Conservation (phyloP, 1,140 invertebrate species). For the Phymorhynchus buccinoides region DNA sequence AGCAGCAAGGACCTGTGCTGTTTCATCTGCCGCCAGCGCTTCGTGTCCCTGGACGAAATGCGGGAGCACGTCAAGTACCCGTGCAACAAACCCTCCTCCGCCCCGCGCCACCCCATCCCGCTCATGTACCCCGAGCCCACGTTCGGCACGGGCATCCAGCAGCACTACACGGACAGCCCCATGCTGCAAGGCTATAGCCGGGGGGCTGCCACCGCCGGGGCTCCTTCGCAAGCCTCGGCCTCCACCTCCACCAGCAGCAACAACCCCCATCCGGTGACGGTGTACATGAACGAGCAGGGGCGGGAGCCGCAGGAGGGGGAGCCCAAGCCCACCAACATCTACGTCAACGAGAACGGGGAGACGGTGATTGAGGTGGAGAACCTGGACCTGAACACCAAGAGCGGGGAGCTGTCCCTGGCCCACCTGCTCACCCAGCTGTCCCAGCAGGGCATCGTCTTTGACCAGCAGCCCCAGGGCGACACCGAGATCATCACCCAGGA, state of each 20-base stretch:
- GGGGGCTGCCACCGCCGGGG: not conserved
- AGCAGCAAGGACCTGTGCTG: constrained; percentile 46
- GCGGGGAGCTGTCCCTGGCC: constrained; percentile 42
- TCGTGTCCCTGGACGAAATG: constrained; percentile 61
- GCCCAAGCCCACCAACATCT: constrained; percentile 43
- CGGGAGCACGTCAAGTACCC: constrained; percentile 60
- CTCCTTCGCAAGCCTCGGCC: not conserved
- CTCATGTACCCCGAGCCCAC: constrained; percentile 28
- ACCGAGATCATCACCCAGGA: constrained; percentile 12
- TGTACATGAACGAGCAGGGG: constrained; percentile 12
- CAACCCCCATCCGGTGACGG: constrained; percentile 19
- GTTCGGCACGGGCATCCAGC: constrained; percentile 33
- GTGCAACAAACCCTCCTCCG: constrained; percentile 48
- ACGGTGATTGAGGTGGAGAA: constrained; percentile 49
- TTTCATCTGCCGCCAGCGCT: constrained; percentile 58
- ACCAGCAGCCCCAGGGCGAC: constrained; percentile 30
- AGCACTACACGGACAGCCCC: constrained; percentile 30
- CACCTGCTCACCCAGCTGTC: constrained; percentile 46
- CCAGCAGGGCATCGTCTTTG: constrained; percentile 51
- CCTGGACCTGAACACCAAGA: constrained; percentile 45
- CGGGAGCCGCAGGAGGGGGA: not conserved
- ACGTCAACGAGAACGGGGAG: constrained; percentile 47
- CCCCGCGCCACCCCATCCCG: constrained; percentile 19
- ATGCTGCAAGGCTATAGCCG: not conserved
- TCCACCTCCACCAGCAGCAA: constrained; percentile 4